These are phyloP conservation scores for Drosophila colorata DNA, from an alignment of 2,888 invertebrate species.

Conservation along the genomic window DNA sequence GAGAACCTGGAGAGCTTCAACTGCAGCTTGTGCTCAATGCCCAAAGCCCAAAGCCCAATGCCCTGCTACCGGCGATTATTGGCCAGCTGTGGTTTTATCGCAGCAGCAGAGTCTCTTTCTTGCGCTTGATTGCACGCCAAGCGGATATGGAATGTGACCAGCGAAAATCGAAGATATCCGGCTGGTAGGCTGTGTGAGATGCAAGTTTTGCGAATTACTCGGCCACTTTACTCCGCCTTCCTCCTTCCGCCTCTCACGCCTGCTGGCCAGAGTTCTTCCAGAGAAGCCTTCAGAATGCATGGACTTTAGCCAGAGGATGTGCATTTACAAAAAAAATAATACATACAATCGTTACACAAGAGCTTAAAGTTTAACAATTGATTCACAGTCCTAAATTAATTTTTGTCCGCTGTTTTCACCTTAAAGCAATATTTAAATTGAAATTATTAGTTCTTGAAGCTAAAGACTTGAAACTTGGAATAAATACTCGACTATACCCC, in stretches of 20 bases:
- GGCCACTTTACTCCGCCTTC: not conserved
- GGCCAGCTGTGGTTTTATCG: constrained; percentile 48
- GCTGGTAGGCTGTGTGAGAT: constrained; percentile 34
- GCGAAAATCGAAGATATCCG: constrained; percentile 70
- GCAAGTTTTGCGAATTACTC: constrained; percentile 7
- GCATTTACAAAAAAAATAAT: not conserved
- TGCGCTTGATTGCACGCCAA: constrained; percentile 52
- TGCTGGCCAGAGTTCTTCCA: not conserved
- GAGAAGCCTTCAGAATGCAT: not conserved
- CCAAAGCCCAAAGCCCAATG: constrained; percentile 10
- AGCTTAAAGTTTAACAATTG: too few species aligned
- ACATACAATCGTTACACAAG: not conserved
- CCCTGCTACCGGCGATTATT: constrained; percentile 51
- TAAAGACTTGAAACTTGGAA: too few species aligned
- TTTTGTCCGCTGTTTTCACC: too few species aligned
- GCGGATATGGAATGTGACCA: constrained; percentile 67
- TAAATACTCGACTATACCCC: too few species aligned
- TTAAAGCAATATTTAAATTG: too few species aligned
- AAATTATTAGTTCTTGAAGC: too few species aligned
- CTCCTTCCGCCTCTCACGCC: too few species aligned
- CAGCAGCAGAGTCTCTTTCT: constrained; percentile 15
- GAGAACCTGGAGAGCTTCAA: constrained; percentile 44
- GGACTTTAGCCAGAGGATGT: not conserved
- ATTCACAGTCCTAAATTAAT: too few species aligned
- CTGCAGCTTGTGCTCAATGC: constrained; percentile 12